A percentile compares a stretch with the other conserved stretches of the same genome.
phyloP scores from a whole-genome alignment of 2,797 vertebrate species.

The Simalia tracyae region DNA sequence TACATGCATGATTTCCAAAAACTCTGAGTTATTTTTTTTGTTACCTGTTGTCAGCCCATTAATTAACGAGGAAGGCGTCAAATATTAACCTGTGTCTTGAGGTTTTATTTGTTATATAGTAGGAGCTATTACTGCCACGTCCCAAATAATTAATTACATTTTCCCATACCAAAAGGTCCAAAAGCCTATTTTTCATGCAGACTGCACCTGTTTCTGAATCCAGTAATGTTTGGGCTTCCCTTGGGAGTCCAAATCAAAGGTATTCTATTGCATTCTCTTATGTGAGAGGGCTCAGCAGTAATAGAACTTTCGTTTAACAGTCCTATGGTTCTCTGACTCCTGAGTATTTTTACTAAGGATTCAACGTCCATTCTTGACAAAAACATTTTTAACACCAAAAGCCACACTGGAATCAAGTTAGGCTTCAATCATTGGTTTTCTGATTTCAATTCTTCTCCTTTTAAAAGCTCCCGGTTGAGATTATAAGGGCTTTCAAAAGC shows the following conservation, averaged over 20 bases:
- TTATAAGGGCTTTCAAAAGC: neutral
- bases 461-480: neutral
- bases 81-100: neutral
- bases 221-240: neutral
- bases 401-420: neutral
- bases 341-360: too few species aligned
- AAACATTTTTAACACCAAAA: neutral
- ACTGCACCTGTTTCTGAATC: neutral
- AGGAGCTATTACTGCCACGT: neutral
- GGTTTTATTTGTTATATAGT: neutral
- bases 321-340: neutral
- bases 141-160: neutral
- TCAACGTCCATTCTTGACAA: neutral
- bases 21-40: neutral
- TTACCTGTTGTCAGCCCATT: neutral
- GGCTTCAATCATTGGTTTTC: neutral
- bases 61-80: neutral
- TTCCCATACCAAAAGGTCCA: neutral
- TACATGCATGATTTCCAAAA: neutral
- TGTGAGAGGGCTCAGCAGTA: neutral
- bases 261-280: rapidly evolving
- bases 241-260: neutral
- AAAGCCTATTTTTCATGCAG: neutral
- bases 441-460: neutral
- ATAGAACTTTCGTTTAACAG: neutral